A percentile compares a stretch with the other conserved stretches of the same genome.
These are phyloP conservation scores for Himalopsyche anomala DNA, from an alignment of 2,888 invertebrate genomes.

Conservation along the genomic window DNA sequence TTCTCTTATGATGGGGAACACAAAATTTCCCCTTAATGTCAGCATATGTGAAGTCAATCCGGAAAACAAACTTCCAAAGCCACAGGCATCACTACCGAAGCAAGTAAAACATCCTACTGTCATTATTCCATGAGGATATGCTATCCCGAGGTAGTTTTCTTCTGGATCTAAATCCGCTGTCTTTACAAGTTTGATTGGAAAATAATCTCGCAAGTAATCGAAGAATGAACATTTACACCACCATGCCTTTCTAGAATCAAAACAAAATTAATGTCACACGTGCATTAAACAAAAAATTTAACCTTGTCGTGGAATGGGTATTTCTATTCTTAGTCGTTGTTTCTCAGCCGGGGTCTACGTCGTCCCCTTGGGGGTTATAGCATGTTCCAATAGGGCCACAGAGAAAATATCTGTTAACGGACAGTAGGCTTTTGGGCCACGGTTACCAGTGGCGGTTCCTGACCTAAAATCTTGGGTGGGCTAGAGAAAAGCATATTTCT, in stretches of 20 bases:
- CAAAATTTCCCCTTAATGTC: slow-evolving; percentile 86
- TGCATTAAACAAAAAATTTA: no score
- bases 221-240: slow-evolving; percentile 83
- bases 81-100: slow-evolving; percentile 84
- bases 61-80: slow-evolving; percentile 77
- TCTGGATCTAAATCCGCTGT: slow-evolving; percentile 87
- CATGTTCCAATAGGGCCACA: no score
- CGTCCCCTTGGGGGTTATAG: no score
- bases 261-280: background rate
- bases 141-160: slow-evolving; percentile 90
- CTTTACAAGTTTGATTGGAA: slow-evolving; percentile 89
- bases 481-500: no score
- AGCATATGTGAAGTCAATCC: slow-evolving; percentile 79
- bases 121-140: slow-evolving; percentile 94
- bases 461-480: no score
- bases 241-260: slow-evolving; percentile 76
- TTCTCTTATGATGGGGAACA: slow-evolving; percentile 74
- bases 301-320: no score
- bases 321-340: no score
- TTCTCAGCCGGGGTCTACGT: no score
- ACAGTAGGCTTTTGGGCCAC: no score
- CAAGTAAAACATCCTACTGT: slow-evolving; percentile 87
- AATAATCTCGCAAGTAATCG: slow-evolving; percentile 87
- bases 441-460: no score
- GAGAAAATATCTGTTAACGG: no score